Base-by-base conservation (phyloP, 2,888 invertebrate genomes). In the Coecobrya sp. region DNA sequence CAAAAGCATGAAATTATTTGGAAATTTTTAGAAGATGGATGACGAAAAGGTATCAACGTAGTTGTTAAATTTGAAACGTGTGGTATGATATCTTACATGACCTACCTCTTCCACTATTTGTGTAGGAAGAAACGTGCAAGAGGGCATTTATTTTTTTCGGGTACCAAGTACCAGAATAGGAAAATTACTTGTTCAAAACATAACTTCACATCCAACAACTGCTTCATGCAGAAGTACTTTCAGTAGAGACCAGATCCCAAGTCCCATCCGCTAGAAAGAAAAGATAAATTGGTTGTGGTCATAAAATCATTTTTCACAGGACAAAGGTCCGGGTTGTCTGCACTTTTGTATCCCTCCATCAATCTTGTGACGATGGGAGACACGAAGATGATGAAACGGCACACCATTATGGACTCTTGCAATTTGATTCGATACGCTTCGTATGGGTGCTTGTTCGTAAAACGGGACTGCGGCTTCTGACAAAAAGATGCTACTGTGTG, bases 261-360 rank as follows among this genome's bases (percentile, higher is more conserved):
- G 25, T 81, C 27, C 55, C 55, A 65, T 45, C 81, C 4, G 79
- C 13, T 25, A 52, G 62, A 84, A 90, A 62, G 62, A 59, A 22
- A 90, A 90, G 93, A 93, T 93, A 88, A 93, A 94, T 94, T 94
- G 92, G 94, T 86, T 93, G 92, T 88, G 94, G 93, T 93, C 94
- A 93, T 94, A 93, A 94, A 94, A 92, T 93, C 93, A 94, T 94
- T 94, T 94, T 93, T 94, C 94, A 93, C 84, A 86, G 88, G 89
- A 93, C 94, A 94, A 93, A 94, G 93, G 92, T 91, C 89, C 93
- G 90, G 89, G 73, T 84, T 94, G 93, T 92, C 92, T 89, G 85
- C 92, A 89, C 91, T 52, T 84, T 93, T 52, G 84, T 93, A 92
- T 93, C 93, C 92, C 82, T 92, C 90, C 89, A 94, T 94, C 94